phyloP scores from a whole-genome alignment of 2,113 vertebrate species.

The Spea multiplicata region DNA sequence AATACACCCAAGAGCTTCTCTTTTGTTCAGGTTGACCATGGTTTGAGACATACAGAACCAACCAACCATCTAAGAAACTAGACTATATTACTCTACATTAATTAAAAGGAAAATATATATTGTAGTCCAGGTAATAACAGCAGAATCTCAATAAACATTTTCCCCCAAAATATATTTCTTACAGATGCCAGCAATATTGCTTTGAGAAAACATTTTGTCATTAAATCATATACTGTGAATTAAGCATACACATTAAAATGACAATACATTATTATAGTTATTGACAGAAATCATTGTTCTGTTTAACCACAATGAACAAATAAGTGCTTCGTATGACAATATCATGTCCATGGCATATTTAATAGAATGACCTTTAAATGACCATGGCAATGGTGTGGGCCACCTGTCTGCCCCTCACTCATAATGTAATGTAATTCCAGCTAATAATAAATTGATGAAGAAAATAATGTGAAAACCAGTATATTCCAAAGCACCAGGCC shows the following conservation, averaged over 20 bases:
- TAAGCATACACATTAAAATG: not conserved
- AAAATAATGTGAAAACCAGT: too few species aligned
- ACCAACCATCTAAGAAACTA: constrained; percentile 4
- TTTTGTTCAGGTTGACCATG: not conserved
- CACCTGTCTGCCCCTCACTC: too few species aligned
- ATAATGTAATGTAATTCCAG: too few species aligned
- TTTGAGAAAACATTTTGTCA: not conserved
- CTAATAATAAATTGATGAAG: too few species aligned
- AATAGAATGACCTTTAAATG: constrained; percentile 3
- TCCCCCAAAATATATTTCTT: constrained; percentile 1
- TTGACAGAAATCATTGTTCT: not conserved
- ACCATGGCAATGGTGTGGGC: not conserved
- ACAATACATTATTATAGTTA: constrained; percentile 5
- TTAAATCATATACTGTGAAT: constrained; percentile 2
- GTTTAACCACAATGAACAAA: constrained; percentile 8
- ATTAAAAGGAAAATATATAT: not conserved
- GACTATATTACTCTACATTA: constrained; percentile 5
- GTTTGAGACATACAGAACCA: not conserved
- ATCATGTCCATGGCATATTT: not conserved
- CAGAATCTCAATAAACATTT: not conserved
- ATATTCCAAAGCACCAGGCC: too few species aligned
- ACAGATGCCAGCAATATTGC: not conserved
- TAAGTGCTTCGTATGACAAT: constrained; percentile 6
- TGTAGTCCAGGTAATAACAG: not conserved
- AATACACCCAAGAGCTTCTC: not conserved